Conservation (phyloP, 2,797 vertebrate species). For the Syndactyla subalaris region DNA sequence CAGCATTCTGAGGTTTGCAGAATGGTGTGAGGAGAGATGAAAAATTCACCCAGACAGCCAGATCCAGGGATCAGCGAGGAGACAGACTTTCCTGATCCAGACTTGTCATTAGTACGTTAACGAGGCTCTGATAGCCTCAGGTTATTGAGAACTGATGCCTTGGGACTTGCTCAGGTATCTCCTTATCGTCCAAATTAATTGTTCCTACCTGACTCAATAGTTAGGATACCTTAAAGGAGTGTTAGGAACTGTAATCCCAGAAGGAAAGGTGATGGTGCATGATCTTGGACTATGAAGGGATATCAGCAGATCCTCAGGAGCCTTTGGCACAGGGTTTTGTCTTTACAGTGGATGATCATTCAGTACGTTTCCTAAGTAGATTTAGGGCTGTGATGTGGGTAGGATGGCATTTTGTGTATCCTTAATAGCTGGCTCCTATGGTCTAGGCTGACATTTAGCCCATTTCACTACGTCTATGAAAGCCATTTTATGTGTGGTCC, state of each 20-base stretch:
- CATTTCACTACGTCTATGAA: background rate
- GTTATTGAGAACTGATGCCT: background rate
- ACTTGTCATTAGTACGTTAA: background rate
- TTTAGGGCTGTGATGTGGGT: background rate
- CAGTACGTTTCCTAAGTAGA: background rate
- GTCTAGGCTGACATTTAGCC: background rate
- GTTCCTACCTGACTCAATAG: background rate
- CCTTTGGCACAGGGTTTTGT: background rate
- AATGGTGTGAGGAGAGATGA: background rate
- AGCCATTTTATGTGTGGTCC: background rate
- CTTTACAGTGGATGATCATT: fast-evolving
- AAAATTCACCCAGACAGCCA: background rate
- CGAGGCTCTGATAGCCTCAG: background rate
- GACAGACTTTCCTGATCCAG: background rate
- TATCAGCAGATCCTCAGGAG: background rate
- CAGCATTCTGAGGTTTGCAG: background rate
- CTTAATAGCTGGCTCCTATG: background rate
- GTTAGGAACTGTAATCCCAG: background rate
- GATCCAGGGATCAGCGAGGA: background rate
- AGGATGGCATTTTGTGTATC: background rate
- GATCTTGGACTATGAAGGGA: background rate
- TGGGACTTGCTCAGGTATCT: background rate
- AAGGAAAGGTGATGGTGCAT: background rate
- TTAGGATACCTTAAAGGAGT: background rate
- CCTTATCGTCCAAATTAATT: background rate